Base-by-base conservation (phyloP, 2,797 vertebrate species). In the Phataginus tricuspis region DNA sequence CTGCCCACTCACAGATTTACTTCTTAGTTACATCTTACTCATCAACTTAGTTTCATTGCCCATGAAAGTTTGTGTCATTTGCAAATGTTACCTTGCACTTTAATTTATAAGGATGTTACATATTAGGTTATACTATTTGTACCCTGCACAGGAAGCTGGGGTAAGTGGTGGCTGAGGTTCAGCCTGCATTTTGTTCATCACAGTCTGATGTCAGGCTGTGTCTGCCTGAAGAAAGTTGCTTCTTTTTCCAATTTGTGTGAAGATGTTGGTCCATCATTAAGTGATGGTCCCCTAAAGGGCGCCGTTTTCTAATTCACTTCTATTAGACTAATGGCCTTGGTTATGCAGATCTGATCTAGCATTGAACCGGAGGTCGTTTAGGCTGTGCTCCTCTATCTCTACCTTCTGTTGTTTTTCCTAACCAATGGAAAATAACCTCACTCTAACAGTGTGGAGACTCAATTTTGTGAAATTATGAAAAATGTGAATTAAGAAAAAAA, bases 1-100 rank as follows among this genome's bases (percentile, higher is more conserved):
- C 79, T 95, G 74, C 96, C 95, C 79, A 96, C 92, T 96, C 85
- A 69, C 25, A 86, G 78, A 75, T 77, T 86, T 94, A 45, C 45
- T 11, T 45, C 39, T 45, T 45, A 45, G 45, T 45, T 45, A 45
- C 45, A 45, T 45, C 45, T 45, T 45, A 45, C 10, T 45, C 53
- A 29, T 90, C 82, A 90, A 14, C 68, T 92, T 86, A 89, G 57
- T 64, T 88, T 66, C 92, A 63, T 90, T 74, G 53, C 95, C 94
- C 91, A 95, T 86, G 80, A 95, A 68, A 96, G 79, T 61, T 87
- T 66, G 39, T 94, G 51, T 88, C 85, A 94, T 94, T 88, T 80
- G 61, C 64, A 93, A 95, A 86, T 92, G 16, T 78, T 87, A 49
- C 57, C 9, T 95, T 95, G 89, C 29, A 74, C 49, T 92, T 96